Conservation (phyloP, 1,140 invertebrate species). For the Ooceraea biroi region DNA sequence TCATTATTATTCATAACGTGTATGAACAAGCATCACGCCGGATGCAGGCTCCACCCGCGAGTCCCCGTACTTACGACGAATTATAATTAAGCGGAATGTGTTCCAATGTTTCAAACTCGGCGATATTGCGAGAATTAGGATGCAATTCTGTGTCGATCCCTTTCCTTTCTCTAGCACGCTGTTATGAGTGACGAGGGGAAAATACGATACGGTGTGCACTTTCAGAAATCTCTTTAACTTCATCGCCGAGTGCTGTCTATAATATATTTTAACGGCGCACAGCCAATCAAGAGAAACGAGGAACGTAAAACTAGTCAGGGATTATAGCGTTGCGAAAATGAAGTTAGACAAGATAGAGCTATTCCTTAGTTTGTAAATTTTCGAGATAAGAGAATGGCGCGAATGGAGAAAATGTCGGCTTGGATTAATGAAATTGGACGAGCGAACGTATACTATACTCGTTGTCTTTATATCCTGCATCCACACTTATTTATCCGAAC, state of each 20-base stretch:
- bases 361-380: slow-evolving; percentile 35
- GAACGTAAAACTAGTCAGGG: slow-evolving; percentile 25
- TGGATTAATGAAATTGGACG: slow-evolving; percentile 54
- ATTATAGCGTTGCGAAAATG: slow-evolving; percentile 33
- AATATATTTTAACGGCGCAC: slow-evolving; percentile 53
- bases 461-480: slow-evolving; percentile 2
- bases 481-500: slow-evolving; percentile 21
- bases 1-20: slow-evolving; percentile 42
- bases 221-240: slow-evolving; percentile 51
- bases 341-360: background rate
- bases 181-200: slow-evolving; percentile 15
- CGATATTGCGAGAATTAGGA: slow-evolving; percentile 29
- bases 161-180: background rate
- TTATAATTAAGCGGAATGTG: slow-evolving; percentile 52
- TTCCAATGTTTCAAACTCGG: slow-evolving; percentile 38
- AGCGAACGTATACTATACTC: background rate
- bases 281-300: slow-evolving; percentile 49
- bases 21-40: background rate
- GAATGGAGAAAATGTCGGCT: background rate
- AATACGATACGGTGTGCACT: background rate
- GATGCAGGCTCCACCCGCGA: background rate
- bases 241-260: slow-evolving; percentile 29
- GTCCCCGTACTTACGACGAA: slow-evolving; percentile 43
- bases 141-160: slow-evolving; percentile 13
- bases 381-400: background rate